Base-by-base conservation (phyloP, 2,888 invertebrate genomes). In the Uropetala carovei region DNA sequence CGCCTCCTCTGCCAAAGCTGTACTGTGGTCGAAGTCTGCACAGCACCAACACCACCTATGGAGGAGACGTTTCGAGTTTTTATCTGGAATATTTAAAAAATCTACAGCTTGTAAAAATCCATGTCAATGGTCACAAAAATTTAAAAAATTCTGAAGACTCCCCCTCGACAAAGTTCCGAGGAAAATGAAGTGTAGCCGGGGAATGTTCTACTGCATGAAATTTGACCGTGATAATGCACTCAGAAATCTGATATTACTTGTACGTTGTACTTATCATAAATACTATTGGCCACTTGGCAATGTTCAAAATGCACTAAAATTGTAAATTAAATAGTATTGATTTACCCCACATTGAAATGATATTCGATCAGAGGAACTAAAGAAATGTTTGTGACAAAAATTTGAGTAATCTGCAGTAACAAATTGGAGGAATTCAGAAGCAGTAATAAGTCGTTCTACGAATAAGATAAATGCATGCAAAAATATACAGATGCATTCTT, bases 1-100 rank as follows among this genome's bases (percentile, higher is more conserved):
- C 98, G 94, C 98, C 96, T 93, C 98, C 97, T 95, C 98, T 98
- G 16, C 98, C 98, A 95, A 98, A 99, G 93, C 98, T 98, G 95
- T 98, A 98, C 95, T 99, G 99, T 27, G 99, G 98, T 94, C 99
- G 97, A 94, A 99, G 96, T 94, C 98, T 97, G 95, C 98, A 98
- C 94, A 99, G 96, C 95, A 99, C 97, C 94, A 99, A 96, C 92
- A 99, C 99, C 94, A 99, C 99, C 99, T 99, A 96, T 89, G 95
- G 94, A 92, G 92, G 93, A 93, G 93, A 92, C 93, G 92, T 89
- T 27, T 64, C 92, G 60, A 81, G 16, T 56, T 92, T n/a, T 84
- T 4, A 27, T 22, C 43, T n/a, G 75, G 75, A 3, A 14, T 43
- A 1, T 5, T 3, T 43, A 5, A 43, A 43, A 43, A 43, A 43